A percentile compares a stretch with the other conserved stretches of the same genome.
phyloP scores from a whole-genome alignment of 2,888 invertebrate species.

The Hydroisotoma schaefferi region DNA sequence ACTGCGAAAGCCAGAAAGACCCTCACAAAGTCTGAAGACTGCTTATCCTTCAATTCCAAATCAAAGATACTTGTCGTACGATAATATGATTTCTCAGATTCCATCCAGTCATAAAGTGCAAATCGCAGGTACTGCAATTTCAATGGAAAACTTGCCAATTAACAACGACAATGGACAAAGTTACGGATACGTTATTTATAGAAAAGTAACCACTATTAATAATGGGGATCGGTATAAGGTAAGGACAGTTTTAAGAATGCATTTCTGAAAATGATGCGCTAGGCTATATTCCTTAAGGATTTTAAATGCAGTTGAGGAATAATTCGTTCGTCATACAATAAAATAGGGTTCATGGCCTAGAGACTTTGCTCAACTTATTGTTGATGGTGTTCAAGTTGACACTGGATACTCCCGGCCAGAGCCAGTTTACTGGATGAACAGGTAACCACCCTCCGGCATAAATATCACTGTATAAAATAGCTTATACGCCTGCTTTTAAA shows the following conservation, averaged over 20 bases:
- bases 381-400: conserved; percentile 23
- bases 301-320: too few species aligned
- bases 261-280: not conserved
- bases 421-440: conserved; percentile 30
- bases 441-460: too few species aligned
- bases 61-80: conserved; percentile 46
- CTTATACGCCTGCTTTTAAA: too few species aligned
- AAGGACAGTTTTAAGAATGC: not conserved
- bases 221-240: conserved; percentile 9
- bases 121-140: conserved; percentile 24
- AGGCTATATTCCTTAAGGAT: not conserved
- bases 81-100: conserved; percentile 48
- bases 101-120: conserved; percentile 31
- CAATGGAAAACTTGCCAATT: conserved; percentile 50
- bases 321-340: too few species aligned
- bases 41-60: conserved; percentile 51
- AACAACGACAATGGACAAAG: conserved; percentile 56
- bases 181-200: conserved; percentile 59
- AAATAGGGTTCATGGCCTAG: conserved; percentile 34
- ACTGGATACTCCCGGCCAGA: not conserved
- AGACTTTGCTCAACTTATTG: conserved; percentile 26
- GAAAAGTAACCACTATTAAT: conserved; percentile 50
- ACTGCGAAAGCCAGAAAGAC: conserved; percentile 50
- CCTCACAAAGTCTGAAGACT: conserved; percentile 50
- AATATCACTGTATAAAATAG: not conserved